Percentiles rank a stretch among this genome's conserved stretches.
phyloP scores from a whole-genome alignment of 2,113 vertebrate species.

The Actenoides lindsayi region DNA sequence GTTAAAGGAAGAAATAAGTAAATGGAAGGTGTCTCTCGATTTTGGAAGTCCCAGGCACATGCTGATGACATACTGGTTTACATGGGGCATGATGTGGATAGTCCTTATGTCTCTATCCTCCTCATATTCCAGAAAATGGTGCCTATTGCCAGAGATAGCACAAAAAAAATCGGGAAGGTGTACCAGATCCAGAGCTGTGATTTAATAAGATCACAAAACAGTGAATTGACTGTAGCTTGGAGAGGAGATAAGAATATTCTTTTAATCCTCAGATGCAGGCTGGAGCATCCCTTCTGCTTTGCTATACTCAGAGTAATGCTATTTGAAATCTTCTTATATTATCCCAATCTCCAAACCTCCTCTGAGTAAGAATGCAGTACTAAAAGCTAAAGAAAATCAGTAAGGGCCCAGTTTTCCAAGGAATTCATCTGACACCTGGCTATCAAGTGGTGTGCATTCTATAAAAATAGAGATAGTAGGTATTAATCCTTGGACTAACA shows the following conservation, averaged over 20 bases:
- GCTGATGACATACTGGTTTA: not conserved
- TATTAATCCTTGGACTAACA: not conserved
- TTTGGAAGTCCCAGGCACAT: not conserved
- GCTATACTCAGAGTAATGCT: not conserved
- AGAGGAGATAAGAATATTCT: not conserved
- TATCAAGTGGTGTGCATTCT: not conserved
- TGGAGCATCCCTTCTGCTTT: not conserved
- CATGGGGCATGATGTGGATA: not conserved
- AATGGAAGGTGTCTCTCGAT: not conserved
- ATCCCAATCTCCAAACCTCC: not conserved
- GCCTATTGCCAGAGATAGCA: not conserved
- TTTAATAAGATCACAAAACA: not conserved
- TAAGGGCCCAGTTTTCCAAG: not conserved
- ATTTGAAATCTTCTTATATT: not conserved
- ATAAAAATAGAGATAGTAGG: not conserved
- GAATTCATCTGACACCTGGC: not conserved
- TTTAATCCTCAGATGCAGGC: accelerated
- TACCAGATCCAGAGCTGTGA: not conserved
- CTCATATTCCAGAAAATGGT: not conserved
- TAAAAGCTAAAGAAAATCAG: not conserved
- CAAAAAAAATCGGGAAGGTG: not conserved
- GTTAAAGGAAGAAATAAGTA: not conserved
- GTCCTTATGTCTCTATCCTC: not conserved
- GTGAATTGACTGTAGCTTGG: not conserved
- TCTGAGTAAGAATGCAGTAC: not conserved